Conservation (phyloP, 2,888 invertebrate genomes). For the Epinotia bilunana region DNA sequence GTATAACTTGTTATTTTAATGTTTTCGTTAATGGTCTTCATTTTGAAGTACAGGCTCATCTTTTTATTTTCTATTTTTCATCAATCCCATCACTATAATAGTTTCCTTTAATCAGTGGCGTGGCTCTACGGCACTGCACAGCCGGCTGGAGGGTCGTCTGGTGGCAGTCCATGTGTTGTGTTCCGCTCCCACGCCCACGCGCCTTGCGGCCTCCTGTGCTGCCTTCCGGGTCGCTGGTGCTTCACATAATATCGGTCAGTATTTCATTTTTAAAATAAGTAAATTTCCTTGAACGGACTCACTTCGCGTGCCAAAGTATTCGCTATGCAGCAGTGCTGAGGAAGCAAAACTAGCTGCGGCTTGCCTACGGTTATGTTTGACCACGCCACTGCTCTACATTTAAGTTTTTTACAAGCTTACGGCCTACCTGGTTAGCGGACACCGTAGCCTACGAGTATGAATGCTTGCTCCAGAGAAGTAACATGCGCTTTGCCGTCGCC, state of each 20-base stretch:
- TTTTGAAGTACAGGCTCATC: no score
- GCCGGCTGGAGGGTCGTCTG: conserved; percentile 90
- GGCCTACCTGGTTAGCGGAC: no score
- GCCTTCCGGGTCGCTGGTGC: conserved; percentile 93
- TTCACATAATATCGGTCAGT: conserved; percentile 81
- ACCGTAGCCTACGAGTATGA: no score
- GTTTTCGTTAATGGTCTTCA: no score
- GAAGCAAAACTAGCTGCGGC: not conserved
- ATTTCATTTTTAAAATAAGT: not conserved
- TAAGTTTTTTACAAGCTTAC: not conserved
- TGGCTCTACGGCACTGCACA: conserved; percentile 89
- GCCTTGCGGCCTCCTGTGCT: conserved; percentile 91
- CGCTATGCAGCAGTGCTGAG: not conserved
- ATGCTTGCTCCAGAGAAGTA: no score
- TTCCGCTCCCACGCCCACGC: conserved; percentile 84
- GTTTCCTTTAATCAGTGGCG: conserved; percentile 87
- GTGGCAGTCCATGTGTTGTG: conserved; percentile 92
- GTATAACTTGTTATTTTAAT: no score
- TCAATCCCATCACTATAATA: not conserved
- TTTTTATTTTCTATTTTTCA: not conserved
- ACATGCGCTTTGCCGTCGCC: no score
- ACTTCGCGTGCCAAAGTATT: not conserved
- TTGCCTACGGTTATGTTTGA: not conserved
- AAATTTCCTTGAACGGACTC: not conserved
- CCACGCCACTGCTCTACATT: not conserved